Conservation (phyloP, 2,888 invertebrate genomes). For the Megamerina dolium region DNA sequence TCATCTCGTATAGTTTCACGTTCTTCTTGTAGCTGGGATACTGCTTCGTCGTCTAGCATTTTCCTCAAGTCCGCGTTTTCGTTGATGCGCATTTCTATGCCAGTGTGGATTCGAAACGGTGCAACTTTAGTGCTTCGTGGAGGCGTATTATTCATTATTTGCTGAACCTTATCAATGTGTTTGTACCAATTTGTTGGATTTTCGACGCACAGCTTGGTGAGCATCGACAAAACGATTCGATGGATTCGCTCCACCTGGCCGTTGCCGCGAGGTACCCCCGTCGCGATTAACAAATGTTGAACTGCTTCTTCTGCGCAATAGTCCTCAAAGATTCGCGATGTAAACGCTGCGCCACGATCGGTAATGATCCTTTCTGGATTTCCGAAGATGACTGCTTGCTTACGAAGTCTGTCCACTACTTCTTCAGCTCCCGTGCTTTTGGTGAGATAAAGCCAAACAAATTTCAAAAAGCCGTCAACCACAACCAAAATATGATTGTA, state of each 20-base stretch:
- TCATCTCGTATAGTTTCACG: conserved; percentile 2
- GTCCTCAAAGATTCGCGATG: conserved; percentile 32
- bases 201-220: conserved; percentile 33
- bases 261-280: conserved; percentile 34
- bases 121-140: conserved; percentile 5
- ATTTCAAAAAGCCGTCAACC: conserved; percentile 36
- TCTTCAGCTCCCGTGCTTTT: conserved; percentile 30
- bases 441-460: conserved; percentile 36
- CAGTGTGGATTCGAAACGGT: background rate
- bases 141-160: conserved; percentile 3
- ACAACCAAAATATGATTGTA: conserved; percentile 37
- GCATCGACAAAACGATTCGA: conserved; percentile 29
- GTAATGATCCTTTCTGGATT: conserved; percentile 34
- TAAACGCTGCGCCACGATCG: conserved; percentile 42
- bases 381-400: conserved; percentile 12
- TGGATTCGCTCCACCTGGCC: conserved; percentile 39
- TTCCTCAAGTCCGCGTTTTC: background rate
- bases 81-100: background rate
- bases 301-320: conserved; percentile 32
- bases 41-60: background rate
- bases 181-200: conserved; percentile 9
- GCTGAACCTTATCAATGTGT: conserved; percentile 3
- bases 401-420: conserved; percentile 27
- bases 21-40: background rate
- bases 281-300: conserved; percentile 30